Evolutionary conservation across 1,140 invertebrate genomes (phyloP).

Genomic region (Philopotamus ludificatus): DNA sequence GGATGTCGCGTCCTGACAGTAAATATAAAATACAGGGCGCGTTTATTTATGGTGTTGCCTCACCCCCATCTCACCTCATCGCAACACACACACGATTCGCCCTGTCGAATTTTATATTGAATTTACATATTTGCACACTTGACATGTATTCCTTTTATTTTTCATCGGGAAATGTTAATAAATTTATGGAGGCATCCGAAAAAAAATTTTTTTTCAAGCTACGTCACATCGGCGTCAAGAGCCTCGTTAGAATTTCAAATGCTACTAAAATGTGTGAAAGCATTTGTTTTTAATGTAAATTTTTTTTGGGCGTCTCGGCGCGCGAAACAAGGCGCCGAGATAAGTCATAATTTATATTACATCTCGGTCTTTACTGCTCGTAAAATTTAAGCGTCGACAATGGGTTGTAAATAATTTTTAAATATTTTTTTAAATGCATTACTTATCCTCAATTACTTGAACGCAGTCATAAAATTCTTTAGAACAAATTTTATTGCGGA

Average conservation of each 20-base stretch:
- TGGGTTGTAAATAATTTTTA: no score
- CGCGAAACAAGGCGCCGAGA: not conserved
- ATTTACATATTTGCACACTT: constrained; percentile 3
- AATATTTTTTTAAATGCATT: no score
- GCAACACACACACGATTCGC: not conserved
- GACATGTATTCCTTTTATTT: constrained; percentile 7
- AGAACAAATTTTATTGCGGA: no score
- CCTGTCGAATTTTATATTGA: not conserved
- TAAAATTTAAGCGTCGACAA: no score
- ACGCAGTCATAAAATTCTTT: no score
- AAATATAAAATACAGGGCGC: constrained; percentile 29
- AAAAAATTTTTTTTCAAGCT: not conserved
- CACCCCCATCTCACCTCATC: not conserved
- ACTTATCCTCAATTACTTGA: no score
- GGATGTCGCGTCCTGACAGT: constrained; percentile 29
- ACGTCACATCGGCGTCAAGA: not conserved
- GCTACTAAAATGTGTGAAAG: constrained; percentile 6
- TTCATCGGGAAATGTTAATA: constrained; percentile 3
- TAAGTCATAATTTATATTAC: no score
- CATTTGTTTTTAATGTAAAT: not conserved
- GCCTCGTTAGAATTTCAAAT: constrained; percentile 12
- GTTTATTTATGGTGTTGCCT: constrained; percentile 1
- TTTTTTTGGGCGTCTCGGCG: no score
- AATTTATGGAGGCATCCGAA: constrained; percentile 1
- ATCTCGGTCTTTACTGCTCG: no score